Evolutionary conservation across 1,140 invertebrate species (phyloP).

Genomic region (silkworm (Bombyx mori)): DNA sequence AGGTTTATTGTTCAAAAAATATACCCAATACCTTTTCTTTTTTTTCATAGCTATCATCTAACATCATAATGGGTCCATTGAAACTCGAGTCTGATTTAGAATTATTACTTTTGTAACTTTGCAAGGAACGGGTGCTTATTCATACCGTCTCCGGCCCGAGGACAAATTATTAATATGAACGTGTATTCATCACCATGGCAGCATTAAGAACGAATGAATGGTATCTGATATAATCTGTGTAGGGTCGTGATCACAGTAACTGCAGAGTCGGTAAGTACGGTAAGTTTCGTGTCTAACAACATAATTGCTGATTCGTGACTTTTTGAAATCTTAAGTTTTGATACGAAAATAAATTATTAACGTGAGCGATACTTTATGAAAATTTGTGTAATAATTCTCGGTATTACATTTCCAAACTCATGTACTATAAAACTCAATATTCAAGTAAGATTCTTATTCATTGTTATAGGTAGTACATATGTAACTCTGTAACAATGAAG

Average conservation of each 20-base stretch:
- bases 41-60: conserved; percentile 1
- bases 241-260: conserved; percentile 37
- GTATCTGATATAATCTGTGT: conserved; percentile 50
- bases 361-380: too few relatives aligned
- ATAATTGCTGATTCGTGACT: too few relatives aligned
- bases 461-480: too few relatives aligned
- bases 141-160: conserved; percentile 30
- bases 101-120: conserved; percentile 27
- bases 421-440: too few relatives aligned
- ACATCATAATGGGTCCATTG: conserved; percentile 4
- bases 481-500: too few relatives aligned
- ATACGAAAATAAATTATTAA: too few relatives aligned
- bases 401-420: too few relatives aligned
- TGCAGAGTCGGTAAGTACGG: neutral
- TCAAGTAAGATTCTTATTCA: too few relatives aligned
- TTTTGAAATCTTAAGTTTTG: too few relatives aligned
- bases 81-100: conserved; percentile 22
- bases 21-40: neutral
- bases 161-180: conserved; percentile 52
- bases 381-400: too few relatives aligned
- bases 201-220: conserved; percentile 51
- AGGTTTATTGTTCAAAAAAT: neutral
- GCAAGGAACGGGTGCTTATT: conserved; percentile 18
- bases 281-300: too few relatives aligned
- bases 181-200: conserved; percentile 53